Percentiles rank a stretch among this genome's conserved stretches.
Evolutionary conservation across 1,140 invertebrate genomes (phyloP).

Genomic region (Chironomus tepperi): DNA sequence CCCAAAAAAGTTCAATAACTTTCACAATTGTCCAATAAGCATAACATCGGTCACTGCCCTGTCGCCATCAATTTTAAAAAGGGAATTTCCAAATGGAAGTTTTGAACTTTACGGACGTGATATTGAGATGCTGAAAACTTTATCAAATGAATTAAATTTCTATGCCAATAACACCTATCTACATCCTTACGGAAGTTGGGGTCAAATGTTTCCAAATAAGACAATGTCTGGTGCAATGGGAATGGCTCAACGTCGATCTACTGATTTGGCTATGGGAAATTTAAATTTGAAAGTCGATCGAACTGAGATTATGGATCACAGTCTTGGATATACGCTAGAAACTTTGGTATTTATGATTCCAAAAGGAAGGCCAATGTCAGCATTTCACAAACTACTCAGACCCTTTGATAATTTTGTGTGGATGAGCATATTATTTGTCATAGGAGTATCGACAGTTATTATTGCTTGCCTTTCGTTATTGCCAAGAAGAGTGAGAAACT

Average conservation of each 20-base stretch:
- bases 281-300: neutral
- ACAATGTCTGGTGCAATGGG: neutral
- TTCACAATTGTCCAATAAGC: neutral
- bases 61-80: neutral
- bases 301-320: neutral
- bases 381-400: neutral
- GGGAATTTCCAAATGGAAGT: neutral
- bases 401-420: neutral
- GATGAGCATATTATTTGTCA: neutral
- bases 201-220: neutral
- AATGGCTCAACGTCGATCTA: neutral
- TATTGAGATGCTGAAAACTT: neutral
- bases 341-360: neutral
- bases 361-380: neutral
- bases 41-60: neutral
- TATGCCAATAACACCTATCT: neutral
- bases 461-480: neutral
- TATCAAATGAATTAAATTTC: neutral
- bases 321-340: neutral
- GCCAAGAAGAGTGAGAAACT: neutral
- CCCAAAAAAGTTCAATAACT: neutral
- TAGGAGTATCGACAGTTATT: neutral
- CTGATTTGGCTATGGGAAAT: neutral
- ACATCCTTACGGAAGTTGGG: neutral
- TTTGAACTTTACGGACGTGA: neutral